These are phyloP conservation scores for Drosophila tsacasi DNA, from an alignment of 1,140 invertebrate species.

Conservation along the genomic window DNA sequence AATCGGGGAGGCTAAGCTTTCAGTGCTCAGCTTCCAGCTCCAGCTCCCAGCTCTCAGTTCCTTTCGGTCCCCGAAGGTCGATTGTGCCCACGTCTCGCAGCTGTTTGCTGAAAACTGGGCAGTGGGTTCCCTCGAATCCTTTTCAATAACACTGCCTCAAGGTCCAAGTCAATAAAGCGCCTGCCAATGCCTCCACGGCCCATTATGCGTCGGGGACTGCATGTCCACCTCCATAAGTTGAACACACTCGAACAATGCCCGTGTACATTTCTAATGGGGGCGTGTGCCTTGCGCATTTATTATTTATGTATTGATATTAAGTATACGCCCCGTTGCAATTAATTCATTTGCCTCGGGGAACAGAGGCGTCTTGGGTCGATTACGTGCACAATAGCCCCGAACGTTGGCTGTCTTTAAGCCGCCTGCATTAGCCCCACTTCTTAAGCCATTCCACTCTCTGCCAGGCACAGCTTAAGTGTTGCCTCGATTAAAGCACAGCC, in stretches of 20 bases:
- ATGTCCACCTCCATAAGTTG: constrained; percentile 43
- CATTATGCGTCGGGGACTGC: constrained; percentile 55
- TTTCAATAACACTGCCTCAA: constrained; percentile 65
- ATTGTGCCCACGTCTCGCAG: constrained; percentile 54
- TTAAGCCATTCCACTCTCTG: constrained; percentile 15
- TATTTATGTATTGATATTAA: constrained; percentile 80
- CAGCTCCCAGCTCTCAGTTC: constrained; percentile 31
- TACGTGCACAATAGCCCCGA: constrained; percentile 40
- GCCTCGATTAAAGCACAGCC: neutral
- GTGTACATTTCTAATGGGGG: constrained; percentile 43
- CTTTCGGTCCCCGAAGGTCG: constrained; percentile 63
- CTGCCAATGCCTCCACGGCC: constrained; percentile 31
- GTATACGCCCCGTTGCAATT: constrained; percentile 71
- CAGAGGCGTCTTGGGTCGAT: constrained; percentile 34
- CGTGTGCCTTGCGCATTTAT: constrained; percentile 52
- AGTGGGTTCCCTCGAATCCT: constrained; percentile 53
- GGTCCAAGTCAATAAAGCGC: constrained; percentile 67
- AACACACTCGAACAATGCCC: constrained; percentile 9
- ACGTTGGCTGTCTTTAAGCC: constrained; percentile 28
- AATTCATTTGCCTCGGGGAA: constrained; percentile 67
- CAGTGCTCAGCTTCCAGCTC: constrained; percentile 5
- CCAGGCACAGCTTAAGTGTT: constrained; percentile 17
- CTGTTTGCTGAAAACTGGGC: constrained; percentile 56
- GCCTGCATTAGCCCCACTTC: constrained; percentile 20
- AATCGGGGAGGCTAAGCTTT: constrained; percentile 51